Percentiles rank a stretch among this genome's conserved stretches.
Conservation (phyloP, 2,113 vertebrate genomes). For the Coreoperca whiteheadi region DNA sequence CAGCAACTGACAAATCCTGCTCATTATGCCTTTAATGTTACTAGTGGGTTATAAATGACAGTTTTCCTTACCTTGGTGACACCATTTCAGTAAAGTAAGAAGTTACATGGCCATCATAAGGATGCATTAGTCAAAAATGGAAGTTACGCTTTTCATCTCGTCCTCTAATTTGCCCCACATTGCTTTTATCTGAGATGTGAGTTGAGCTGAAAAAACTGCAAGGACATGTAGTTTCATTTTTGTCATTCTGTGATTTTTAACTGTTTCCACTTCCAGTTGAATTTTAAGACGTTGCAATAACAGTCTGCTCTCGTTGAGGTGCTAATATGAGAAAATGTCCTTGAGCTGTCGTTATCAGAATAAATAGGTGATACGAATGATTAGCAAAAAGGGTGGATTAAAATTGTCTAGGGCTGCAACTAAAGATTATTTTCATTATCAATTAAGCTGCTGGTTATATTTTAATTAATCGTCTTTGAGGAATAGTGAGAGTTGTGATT, state of each 20-base stretch:
- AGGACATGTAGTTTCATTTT: neutral
- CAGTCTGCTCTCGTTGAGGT: neutral
- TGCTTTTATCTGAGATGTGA: neutral
- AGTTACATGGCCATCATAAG: neutral
- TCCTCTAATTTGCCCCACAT: neutral
- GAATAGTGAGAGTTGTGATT: too few species aligned
- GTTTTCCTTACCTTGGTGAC: neutral
- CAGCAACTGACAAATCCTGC: too few species aligned
- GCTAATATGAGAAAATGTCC: neutral
- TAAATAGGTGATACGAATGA: neutral
- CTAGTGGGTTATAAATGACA: neutral
- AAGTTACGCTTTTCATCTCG: neutral
- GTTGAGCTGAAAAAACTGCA: neutral
- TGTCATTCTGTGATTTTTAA: neutral
- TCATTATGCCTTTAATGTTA: neutral
- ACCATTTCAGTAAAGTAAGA: neutral
- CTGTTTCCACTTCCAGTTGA: neutral
- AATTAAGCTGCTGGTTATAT: neutral
- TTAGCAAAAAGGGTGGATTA: neutral
- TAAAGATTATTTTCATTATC: neutral
- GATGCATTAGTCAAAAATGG: neutral
- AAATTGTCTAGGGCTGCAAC: neutral
- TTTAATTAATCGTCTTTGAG: neutral
- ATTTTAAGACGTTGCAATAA: neutral
- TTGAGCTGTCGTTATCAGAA: constrained; percentile 4